Conservation (phyloP, 2,113 vertebrate species). For the Sitta europaea region DNA sequence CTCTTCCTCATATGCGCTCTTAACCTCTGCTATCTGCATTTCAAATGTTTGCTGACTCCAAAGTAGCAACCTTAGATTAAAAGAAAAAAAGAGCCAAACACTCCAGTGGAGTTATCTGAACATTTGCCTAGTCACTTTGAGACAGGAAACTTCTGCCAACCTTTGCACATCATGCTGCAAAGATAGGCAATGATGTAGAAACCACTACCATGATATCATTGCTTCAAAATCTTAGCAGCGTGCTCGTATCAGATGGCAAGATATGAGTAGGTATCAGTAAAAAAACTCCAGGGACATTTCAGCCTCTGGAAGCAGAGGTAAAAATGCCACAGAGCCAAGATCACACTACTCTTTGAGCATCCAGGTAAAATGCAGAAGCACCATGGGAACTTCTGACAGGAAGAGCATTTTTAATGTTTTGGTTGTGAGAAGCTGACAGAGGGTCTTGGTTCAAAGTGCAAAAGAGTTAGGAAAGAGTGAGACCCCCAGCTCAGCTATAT, state of each 20-base stretch:
- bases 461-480: background rate
- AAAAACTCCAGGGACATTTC: background rate
- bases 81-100: background rate
- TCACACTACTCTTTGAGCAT: background rate
- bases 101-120: background rate
- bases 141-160: background rate
- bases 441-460: background rate
- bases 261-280: background rate
- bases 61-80: background rate
- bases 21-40: background rate
- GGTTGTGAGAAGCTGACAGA: background rate
- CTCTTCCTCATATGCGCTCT: background rate
- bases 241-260: background rate
- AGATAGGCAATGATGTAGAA: background rate
- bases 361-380: background rate
- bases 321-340: background rate
- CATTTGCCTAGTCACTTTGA: background rate
- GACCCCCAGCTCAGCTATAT: background rate
- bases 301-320: background rate
- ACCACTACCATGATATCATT: background rate
- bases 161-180: background rate
- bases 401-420: background rate
- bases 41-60: background rate
- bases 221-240: background rate
- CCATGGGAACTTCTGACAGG: background rate